Percentiles rank a stretch among this genome's conserved stretches.
These are phyloP conservation scores for Semnopithecus entellus DNA, from an alignment of 2,113 vertebrate genomes.

Conservation along the genomic window DNA sequence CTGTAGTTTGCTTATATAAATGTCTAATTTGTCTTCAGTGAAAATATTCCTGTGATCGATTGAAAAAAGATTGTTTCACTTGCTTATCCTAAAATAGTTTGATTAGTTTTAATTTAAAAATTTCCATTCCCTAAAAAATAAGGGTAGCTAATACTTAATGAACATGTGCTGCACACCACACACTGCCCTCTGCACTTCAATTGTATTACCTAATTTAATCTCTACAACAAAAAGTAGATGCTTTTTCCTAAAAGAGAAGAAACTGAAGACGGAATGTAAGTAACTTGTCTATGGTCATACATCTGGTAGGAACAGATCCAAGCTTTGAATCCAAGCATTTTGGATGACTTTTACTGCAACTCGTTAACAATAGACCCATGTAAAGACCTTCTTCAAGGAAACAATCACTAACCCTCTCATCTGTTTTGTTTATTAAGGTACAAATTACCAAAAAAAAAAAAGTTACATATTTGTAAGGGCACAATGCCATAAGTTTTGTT, in stretches of 20 bases:
- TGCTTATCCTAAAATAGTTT: not conserved
- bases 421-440: not conserved
- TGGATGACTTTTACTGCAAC: not conserved
- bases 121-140: not conserved
- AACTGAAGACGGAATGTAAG: not conserved
- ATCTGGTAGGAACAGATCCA: not conserved
- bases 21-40: slow-evolving; percentile 7
- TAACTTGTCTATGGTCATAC: not conserved
- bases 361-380: not conserved
- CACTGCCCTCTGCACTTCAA: not conserved
- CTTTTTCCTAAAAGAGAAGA: not conserved
- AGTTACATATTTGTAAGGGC: not conserved
- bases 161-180: not conserved
- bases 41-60: not conserved
- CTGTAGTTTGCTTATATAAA: not conserved
- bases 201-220: not conserved
- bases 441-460: not conserved
- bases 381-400: not conserved
- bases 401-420: not conserved
- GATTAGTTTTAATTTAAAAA: not conserved
- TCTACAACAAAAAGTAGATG: not conserved
- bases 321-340: not conserved
- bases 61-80: not conserved
- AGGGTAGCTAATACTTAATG: not conserved
- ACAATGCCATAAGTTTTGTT: not conserved